Conservation (phyloP, 1,140 invertebrate genomes). For the Cyclargus thomasi region DNA sequence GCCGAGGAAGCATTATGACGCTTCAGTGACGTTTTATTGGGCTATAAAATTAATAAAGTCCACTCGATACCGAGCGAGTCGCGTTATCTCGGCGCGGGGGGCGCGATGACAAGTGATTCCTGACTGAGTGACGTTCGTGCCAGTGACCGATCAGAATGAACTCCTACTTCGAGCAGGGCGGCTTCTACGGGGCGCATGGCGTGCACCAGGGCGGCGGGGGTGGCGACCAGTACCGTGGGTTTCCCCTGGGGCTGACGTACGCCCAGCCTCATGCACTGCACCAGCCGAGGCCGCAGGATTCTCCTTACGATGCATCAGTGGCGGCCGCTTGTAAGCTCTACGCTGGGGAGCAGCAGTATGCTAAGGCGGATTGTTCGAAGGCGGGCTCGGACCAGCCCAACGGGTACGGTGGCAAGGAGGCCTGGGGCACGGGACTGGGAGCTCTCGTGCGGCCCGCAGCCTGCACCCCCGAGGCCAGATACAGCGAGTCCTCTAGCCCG, state of each 20-base stretch:
- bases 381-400: slow-evolving; percentile 79
- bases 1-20: slow-evolving; percentile 68
- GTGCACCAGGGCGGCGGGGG: slow-evolving; percentile 83
- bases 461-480: slow-evolving; percentile 89
- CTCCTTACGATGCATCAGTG: slow-evolving; percentile 91
- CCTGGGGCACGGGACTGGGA: slow-evolving; percentile 79
- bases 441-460: slow-evolving; percentile 84
- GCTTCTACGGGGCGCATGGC: slow-evolving; percentile 93
- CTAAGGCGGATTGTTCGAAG: slow-evolving; percentile 77
- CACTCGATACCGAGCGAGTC: slow-evolving; percentile 57
- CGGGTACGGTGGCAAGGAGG: slow-evolving; percentile 82
- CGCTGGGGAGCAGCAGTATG: slow-evolving; percentile 82
- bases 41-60: slow-evolving; percentile 72
- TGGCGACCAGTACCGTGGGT: slow-evolving; percentile 85
- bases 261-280: slow-evolving; percentile 89
- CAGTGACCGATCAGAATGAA: slow-evolving; percentile 83
- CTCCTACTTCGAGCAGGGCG: slow-evolving; percentile 95
- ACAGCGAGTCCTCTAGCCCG: slow-evolving; percentile 85
- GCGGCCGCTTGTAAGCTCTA: slow-evolving; percentile 90
- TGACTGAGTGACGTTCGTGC: slow-evolving; percentile 61
- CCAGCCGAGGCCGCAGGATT: slow-evolving; percentile 87
- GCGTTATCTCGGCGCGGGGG: slow-evolving; percentile 64
- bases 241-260: slow-evolving; percentile 89
- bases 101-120: slow-evolving; percentile 67
- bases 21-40: slow-evolving; percentile 71